Conservation (phyloP, 2,113 vertebrate species). For the Neodontobutis hainanensis region DNA sequence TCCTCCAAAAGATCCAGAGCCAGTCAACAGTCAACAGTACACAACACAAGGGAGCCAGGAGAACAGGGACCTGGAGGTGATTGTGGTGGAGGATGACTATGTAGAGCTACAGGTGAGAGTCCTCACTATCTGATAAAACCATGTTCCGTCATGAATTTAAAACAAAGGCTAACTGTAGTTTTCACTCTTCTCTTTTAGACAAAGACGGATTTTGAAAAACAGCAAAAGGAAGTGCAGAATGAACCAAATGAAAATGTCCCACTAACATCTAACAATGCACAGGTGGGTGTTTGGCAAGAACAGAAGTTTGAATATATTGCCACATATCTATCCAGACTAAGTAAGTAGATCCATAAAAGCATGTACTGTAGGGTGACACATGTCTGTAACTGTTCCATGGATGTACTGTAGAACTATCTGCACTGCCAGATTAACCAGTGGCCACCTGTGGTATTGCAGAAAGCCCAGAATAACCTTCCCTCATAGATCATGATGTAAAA, state of each 20-base stretch:
- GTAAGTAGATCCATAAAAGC: background rate
- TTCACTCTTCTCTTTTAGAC: slow-evolving; percentile 63
- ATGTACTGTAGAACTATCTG: too few species aligned
- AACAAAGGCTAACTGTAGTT: background rate
- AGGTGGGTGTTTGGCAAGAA: slow-evolving; percentile 47
- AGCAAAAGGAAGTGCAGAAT: slow-evolving; percentile 42
- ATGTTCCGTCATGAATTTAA: background rate
- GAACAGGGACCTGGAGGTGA: slow-evolving; percentile 31
- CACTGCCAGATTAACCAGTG: too few species aligned
- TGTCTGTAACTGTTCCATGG: too few species aligned
- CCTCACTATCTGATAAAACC: background rate
- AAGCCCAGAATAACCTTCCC: too few species aligned
- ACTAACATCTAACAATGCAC: slow-evolving; percentile 21
- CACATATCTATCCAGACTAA: too few species aligned
- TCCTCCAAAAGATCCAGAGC: slow-evolving; percentile 61
- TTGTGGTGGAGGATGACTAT: slow-evolving; percentile 71
- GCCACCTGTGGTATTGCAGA: too few species aligned
- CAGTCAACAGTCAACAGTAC: background rate
- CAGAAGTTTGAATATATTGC: background rate
- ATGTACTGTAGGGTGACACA: too few species aligned
- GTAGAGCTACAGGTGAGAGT: slow-evolving; percentile 80
- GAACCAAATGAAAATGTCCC: slow-evolving; percentile 40
- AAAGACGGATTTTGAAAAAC: slow-evolving; percentile 73
- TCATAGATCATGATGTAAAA: too few species aligned
- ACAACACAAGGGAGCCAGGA: slow-evolving; percentile 20